Conservation (phyloP, 1,140 invertebrate species). For the Platorchestia sp. region DNA sequence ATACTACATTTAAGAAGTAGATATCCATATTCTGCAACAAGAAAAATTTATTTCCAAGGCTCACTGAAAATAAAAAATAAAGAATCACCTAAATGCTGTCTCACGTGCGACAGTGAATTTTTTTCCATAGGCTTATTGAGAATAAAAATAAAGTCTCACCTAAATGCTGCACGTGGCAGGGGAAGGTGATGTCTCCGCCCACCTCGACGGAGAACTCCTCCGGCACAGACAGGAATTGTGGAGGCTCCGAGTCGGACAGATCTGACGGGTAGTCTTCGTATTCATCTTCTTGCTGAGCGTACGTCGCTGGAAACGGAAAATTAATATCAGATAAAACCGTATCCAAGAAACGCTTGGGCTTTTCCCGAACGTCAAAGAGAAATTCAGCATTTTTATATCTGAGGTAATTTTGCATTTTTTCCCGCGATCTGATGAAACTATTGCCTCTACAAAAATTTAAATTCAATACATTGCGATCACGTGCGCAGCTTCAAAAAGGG, state of each 20-base stretch:
- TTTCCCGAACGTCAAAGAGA: not conserved
- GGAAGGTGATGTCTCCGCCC: constrained; percentile 57
- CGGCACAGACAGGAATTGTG: constrained; percentile 55
- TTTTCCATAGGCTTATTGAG: not conserved
- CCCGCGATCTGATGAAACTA: too few relatives aligned
- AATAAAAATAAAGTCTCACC: not conserved
- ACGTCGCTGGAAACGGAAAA: constrained; percentile 10
- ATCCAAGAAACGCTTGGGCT: not conserved
- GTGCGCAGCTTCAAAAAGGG: too few relatives aligned
- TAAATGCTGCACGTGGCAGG: constrained; percentile 51
- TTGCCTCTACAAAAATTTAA: too few relatives aligned
- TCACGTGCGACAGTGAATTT: constrained; percentile 19
- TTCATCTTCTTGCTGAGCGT: constrained; percentile 33
- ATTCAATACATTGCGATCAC: too few relatives aligned
- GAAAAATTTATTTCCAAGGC: not conserved
- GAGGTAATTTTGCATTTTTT: not conserved
- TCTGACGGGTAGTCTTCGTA: constrained; percentile 55
- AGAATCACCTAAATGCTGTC: not conserved
- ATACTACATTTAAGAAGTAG: constrained; percentile 7
- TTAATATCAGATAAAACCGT: not conserved
- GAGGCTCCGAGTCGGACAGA: constrained; percentile 42
- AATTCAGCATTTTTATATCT: not conserved
- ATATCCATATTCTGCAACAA: not conserved
- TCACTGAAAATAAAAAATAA: too few relatives aligned
- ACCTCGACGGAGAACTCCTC: constrained; percentile 55